These are phyloP conservation scores for Acromyrmex charruanus DNA, from an alignment of 1,140 invertebrate genomes.

Conservation along the genomic window DNA sequence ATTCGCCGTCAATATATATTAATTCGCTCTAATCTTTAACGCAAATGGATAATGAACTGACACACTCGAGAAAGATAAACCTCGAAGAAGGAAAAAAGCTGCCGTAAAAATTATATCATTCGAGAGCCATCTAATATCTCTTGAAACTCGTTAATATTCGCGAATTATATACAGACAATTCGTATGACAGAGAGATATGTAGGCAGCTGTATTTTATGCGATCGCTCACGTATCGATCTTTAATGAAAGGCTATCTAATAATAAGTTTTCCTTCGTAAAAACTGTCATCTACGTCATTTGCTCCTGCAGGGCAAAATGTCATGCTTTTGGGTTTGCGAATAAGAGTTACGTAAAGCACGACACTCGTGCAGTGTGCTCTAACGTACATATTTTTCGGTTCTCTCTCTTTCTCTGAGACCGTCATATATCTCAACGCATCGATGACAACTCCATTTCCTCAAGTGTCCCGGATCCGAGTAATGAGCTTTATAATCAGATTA, in stretches of 20 bases:
- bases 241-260: slow-evolving; percentile 54
- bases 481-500: slow-evolving; percentile 37
- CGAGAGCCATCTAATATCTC: background rate
- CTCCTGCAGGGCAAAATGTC: slow-evolving; percentile 5
- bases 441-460: slow-evolving; percentile 13
- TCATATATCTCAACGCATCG: background rate
- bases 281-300: slow-evolving; percentile 40
- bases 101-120: background rate
- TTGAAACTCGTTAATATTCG: background rate
- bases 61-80: slow-evolving; percentile 6
- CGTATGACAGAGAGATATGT: background rate
- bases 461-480: slow-evolving; percentile 21
- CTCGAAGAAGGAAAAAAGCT: background rate
- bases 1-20: slow-evolving; percentile 1
- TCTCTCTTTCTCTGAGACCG: background rate
- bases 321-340: slow-evolving; percentile 21
- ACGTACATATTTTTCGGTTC: background rate
- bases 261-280: slow-evolving; percentile 50
- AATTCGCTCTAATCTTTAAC: background rate
- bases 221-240: slow-evolving; percentile 49
- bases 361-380: background rate
- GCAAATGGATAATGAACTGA: slow-evolving; percentile 14
- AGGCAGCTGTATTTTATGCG: slow-evolving; percentile 11
- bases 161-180: background rate
- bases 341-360: background rate